Percentiles rank a stretch among this genome's conserved stretches.
Conservation (phyloP, 2,113 vertebrate genomes). For the Ictalurus furcatus region DNA sequence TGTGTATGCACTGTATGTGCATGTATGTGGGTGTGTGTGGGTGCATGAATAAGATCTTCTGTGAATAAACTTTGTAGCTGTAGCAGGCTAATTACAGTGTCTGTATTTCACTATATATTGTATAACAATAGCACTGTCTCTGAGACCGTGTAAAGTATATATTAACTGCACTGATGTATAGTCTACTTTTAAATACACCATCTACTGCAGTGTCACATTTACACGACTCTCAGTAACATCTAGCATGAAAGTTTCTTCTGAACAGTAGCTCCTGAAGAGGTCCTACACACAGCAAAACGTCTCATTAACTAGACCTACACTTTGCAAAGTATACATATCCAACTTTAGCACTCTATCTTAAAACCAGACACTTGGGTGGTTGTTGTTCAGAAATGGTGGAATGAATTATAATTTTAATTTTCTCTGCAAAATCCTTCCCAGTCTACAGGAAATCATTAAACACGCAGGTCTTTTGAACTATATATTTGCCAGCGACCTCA, state of each 20-base stretch:
- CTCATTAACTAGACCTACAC: neutral
- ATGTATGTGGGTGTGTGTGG: slow-evolving; percentile 25
- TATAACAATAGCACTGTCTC: slow-evolving; percentile 9
- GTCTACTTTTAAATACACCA: neutral
- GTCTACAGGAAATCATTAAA: neutral
- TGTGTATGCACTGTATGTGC: neutral
- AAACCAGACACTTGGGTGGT: neutral
- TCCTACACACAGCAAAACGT: neutral
- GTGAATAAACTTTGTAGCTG: slow-evolving; percentile 38
- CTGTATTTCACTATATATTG: slow-evolving; percentile 4
- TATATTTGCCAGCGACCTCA: neutral
- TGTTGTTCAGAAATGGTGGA: neutral
- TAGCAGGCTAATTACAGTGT: slow-evolving; percentile 38
- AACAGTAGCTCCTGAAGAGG: neutral
- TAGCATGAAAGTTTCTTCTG: neutral
- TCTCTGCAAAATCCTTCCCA: neutral
- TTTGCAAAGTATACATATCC: neutral
- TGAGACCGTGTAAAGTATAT: neutral
- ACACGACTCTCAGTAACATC: neutral
- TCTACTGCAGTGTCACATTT: neutral
- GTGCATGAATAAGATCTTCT: slow-evolving; percentile 19
- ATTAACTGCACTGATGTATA: slow-evolving; percentile 1
- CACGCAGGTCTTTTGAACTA: neutral
- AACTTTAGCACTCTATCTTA: neutral
- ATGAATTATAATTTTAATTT: neutral